These are phyloP conservation scores for Etheostoma nigrum DNA, from an alignment of 2,797 vertebrate genomes.

Conservation along the genomic window DNA sequence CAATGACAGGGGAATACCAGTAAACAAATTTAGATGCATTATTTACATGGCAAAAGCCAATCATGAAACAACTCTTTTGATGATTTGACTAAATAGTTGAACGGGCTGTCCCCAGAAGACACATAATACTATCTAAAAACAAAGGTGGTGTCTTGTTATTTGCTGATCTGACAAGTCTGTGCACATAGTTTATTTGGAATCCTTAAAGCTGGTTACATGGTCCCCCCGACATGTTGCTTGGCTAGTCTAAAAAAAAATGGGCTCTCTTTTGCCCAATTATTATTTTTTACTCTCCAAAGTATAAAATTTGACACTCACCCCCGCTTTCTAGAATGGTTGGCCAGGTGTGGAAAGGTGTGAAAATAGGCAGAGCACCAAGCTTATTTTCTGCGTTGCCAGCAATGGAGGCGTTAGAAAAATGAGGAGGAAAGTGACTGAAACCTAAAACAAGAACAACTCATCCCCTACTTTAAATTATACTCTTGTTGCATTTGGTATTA, in stretches of 20 bases:
- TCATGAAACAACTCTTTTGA: constrained; percentile 23
- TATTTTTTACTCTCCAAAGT: constrained; percentile 18
- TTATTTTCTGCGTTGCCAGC: constrained; percentile 24
- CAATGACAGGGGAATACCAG: constrained; percentile 45
- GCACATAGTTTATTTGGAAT: background rate
- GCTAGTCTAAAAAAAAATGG: background rate
- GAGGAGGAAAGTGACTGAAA: constrained; percentile 18
- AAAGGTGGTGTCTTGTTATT: background rate
- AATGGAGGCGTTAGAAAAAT: constrained; percentile 36
- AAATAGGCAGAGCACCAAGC: constrained; percentile 35
- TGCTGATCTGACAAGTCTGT: background rate
- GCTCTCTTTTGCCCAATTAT: background rate
- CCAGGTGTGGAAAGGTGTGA: constrained; percentile 53
- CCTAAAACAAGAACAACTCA: background rate
- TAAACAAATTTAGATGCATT: constrained; percentile 37
- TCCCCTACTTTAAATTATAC: background rate
- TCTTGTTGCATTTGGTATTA: background rate
- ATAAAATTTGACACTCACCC: constrained; percentile 27
- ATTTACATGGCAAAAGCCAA: constrained; percentile 19
- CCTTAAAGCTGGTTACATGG: background rate
- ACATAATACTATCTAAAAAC: background rate
- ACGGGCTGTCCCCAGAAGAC: background rate
- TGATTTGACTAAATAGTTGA: constrained; percentile 5
- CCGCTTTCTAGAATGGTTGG: constrained; percentile 8
- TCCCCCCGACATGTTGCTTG: background rate